Evolutionary conservation across 2,797 vertebrate genomes (phyloP).

Genomic region (Sebastes jordani): DNA sequence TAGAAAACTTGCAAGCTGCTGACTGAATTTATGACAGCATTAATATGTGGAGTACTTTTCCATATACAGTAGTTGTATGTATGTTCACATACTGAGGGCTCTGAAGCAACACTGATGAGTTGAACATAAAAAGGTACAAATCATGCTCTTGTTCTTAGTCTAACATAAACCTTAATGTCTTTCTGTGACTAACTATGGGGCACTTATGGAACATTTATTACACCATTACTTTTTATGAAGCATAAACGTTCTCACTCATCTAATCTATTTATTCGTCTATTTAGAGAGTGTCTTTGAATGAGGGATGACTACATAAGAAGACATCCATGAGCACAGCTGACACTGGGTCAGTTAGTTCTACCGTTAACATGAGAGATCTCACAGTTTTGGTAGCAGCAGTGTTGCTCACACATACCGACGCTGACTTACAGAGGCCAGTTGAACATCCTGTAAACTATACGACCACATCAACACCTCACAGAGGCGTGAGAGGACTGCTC

Average conservation of each 20-base stretch:
- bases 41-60: not conserved
- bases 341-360: not conserved
- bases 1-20: not conserved
- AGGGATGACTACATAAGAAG: not conserved
- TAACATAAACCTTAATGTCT: not conserved
- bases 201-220: not conserved
- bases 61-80: not conserved
- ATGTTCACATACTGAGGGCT: not conserved
- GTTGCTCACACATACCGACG: not conserved
- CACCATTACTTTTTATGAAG: not conserved
- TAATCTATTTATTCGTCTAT: not conserved
- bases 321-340: not conserved
- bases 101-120: not conserved
- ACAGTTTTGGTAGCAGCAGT: conserved; percentile 4
- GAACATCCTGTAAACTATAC: conserved; percentile 13
- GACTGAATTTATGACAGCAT: not conserved
- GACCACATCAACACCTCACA: conserved; percentile 15
- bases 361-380: not conserved
- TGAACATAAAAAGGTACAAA: not conserved
- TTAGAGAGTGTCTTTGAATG: not conserved
- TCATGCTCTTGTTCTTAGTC: not conserved
- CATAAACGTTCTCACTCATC: not conserved
- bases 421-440: not conserved
- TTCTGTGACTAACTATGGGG: not conserved
- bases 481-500: not conserved